Percentiles rank a stretch among this genome's conserved stretches.
These are phyloP conservation scores for Coleophora flavipennella DNA, from an alignment of 2,888 invertebrate species.

Conservation along the genomic window DNA sequence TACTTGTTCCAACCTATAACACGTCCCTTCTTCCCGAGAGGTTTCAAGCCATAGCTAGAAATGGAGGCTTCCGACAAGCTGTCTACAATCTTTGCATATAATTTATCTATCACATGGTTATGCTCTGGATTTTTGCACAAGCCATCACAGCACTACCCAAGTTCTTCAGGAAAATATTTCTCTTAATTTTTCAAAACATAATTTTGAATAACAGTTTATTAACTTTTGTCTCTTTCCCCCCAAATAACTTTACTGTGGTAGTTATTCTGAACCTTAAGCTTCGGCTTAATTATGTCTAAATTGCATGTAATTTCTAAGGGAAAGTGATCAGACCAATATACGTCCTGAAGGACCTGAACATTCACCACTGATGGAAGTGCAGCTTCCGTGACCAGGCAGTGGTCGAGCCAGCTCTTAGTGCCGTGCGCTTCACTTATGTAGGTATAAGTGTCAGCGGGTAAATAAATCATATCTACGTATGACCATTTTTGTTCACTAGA, in stretches of 20 bases:
- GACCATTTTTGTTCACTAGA: constrained; percentile 13
- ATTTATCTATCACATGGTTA: not conserved
- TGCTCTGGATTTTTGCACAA: constrained; percentile 7
- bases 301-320: constrained; percentile 6
- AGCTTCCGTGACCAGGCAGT: constrained; percentile 11
- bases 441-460: constrained; percentile 7
- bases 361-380: constrained; percentile 3
- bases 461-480: constrained; percentile 9
- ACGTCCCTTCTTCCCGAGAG: not conserved
- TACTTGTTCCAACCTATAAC: constrained; percentile 14
- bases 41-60: not conserved
- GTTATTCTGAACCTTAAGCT: not conserved
- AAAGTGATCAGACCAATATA: constrained; percentile 15
- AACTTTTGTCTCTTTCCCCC: constrained; percentile 8
- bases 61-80: constrained; percentile 4
- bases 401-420: constrained; percentile 13
- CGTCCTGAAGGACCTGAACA: constrained; percentile 5
- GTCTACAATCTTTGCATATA: constrained; percentile 1
- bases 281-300: constrained; percentile 2
- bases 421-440: constrained; percentile 14
- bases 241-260: constrained; percentile 8
- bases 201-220: constrained; percentile 3
- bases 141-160: constrained; percentile 6
- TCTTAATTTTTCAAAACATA: constrained; percentile 3
- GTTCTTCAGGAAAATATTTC: constrained; percentile 3